These are phyloP conservation scores for Rhinogobio ventralis DNA, from an alignment of 2,797 vertebrate genomes.

Conservation along the genomic window DNA sequence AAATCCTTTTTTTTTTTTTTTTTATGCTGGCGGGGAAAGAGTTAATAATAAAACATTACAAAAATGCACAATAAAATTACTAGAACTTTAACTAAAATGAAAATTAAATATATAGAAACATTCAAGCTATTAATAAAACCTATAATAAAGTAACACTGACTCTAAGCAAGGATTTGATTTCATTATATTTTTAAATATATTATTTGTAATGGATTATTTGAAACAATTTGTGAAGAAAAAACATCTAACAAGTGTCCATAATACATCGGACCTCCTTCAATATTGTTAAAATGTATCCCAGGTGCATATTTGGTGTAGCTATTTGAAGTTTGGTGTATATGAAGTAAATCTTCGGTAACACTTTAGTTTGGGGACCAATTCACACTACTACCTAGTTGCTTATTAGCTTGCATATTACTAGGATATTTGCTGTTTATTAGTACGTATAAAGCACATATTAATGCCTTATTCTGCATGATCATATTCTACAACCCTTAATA, in stretches of 20 bases:
- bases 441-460: background rate
- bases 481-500: background rate
- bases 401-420: background rate
- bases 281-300: background rate
- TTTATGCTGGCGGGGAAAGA: no score
- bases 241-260: background rate
- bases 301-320: background rate
- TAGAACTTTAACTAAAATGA: background rate
- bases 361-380: background rate
- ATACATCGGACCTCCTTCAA: background rate
- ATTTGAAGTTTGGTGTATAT: background rate
- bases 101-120: background rate
- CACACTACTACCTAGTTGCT: background rate
- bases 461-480: background rate
- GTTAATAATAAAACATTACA: background rate
- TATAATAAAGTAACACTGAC: background rate
- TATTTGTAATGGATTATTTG: background rate
- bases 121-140: background rate
- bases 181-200: background rate
- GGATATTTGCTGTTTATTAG: background rate
- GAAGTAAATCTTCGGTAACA: background rate
- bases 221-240: background rate
- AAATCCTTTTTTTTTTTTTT: no score
- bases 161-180: background rate
- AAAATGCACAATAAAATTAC: background rate